Conservation (phyloP, 2,113 vertebrate species). For the Esox niger region DNA sequence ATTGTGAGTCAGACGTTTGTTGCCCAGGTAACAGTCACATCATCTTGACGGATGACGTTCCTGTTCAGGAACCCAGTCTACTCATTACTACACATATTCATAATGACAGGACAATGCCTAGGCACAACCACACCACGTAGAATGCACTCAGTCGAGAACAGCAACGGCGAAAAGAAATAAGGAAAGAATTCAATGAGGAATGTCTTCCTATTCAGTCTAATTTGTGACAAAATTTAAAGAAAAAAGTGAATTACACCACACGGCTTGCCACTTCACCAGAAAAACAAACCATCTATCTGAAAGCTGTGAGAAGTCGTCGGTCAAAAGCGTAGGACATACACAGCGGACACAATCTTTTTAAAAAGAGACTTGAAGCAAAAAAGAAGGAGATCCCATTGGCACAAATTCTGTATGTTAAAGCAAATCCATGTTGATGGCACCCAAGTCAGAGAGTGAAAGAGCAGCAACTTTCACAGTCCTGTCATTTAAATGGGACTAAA, state of each 20-base stretch:
- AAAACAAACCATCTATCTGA: not conserved
- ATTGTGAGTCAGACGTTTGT: not conserved
- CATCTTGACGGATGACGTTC: not conserved
- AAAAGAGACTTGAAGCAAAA: not conserved
- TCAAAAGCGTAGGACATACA: slow-evolving; percentile 7
- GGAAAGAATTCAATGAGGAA: not conserved
- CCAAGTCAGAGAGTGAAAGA: not conserved
- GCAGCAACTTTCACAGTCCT: not conserved
- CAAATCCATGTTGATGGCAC: not conserved
- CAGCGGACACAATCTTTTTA: not conserved
- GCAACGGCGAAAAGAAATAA: not conserved
- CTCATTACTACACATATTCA: not conserved
- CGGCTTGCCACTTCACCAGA: not conserved
- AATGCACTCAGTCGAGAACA: not conserved
- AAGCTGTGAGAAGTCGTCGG: not conserved
- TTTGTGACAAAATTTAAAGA: not conserved
- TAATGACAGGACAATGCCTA: not conserved
- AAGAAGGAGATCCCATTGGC: not conserved
- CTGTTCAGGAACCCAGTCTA: not conserved
- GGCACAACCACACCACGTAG: not conserved
- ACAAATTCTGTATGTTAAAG: not conserved
- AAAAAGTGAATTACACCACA: slow-evolving; percentile 10
- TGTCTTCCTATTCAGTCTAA: not conserved
- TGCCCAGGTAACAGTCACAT: not conserved
- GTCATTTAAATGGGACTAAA: not conserved